Evolutionary conservation across 2,113 vertebrate genomes (phyloP).

Genomic region (Condylura cristata): DNA sequence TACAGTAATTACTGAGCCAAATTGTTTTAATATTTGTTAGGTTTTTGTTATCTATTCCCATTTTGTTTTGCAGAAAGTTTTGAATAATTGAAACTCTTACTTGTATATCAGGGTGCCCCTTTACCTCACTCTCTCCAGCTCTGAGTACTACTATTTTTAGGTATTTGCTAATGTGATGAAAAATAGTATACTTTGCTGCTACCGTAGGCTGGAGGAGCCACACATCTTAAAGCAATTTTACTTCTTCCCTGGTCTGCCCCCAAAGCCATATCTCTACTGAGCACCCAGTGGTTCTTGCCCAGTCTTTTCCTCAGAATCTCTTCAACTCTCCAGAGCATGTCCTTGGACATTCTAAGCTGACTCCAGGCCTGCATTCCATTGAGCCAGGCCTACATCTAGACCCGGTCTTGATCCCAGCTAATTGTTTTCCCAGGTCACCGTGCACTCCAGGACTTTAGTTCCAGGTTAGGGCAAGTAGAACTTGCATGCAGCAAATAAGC

Average conservation of each 20-base stretch:
- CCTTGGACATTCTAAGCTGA: background rate
- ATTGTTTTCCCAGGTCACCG: background rate
- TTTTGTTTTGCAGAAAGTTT: constrained; percentile 8
- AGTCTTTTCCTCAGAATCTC: background rate
- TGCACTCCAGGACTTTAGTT: background rate
- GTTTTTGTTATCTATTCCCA: constrained; percentile 34
- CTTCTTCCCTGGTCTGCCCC: background rate
- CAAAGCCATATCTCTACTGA: background rate
- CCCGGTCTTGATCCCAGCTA: background rate
- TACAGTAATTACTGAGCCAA: constrained; percentile 36
- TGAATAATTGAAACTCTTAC: background rate
- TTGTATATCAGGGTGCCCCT: background rate
- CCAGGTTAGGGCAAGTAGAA: background rate
- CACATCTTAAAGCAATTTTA: background rate
- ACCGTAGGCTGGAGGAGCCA: background rate
- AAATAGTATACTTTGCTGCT: background rate
- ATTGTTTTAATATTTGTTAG: constrained; percentile 40
- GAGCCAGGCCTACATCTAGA: background rate
- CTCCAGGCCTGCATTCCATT: background rate
- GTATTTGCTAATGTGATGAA: background rate
- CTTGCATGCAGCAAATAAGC: background rate
- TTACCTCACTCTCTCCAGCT: background rate
- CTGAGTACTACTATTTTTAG: background rate
- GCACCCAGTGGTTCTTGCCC: background rate
- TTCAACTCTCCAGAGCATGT: background rate